Conservation (phyloP, 2,888 invertebrate genomes). For the Melanargia galathea region DNA sequence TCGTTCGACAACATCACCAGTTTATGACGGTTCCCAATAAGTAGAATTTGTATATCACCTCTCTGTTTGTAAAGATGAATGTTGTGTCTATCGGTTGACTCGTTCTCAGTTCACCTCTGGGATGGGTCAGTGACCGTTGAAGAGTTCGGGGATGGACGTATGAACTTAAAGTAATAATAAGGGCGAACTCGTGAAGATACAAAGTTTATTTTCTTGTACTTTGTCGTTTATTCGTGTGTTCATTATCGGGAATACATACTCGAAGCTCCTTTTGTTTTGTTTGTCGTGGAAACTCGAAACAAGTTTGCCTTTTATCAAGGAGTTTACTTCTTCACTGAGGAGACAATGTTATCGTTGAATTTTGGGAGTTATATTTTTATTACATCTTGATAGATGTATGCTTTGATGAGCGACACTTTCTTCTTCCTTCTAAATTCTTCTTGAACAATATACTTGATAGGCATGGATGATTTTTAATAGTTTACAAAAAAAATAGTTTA, state of each 20-base stretch:
- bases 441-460: no score
- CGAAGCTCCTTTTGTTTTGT: slow-evolving; percentile 7
- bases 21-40: no score
- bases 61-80: no score
- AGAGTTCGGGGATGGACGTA: slow-evolving; percentile 8
- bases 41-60: no score
- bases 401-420: no score
- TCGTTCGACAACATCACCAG: no score
- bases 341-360: background rate
- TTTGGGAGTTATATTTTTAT: background rate
- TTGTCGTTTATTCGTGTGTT: slow-evolving; percentile 19
- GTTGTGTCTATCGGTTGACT: no score
- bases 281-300: slow-evolving; percentile 7
- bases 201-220: slow-evolving; percentile 14
- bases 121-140: slow-evolving; percentile 5
- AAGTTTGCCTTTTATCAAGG: slow-evolving; percentile 18
- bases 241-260: slow-evolving; percentile 18
- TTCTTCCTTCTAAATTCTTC: no score
- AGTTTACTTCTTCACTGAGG: slow-evolving; percentile 1
- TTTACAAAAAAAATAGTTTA: no score
- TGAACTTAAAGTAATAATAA: slow-evolving; percentile 11
- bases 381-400: no score
- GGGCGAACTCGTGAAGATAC: slow-evolving; percentile 12
- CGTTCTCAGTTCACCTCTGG: no score
- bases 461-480: no score